Evolutionary conservation across 2,113 vertebrate species (phyloP).

Genomic region (Deroptyus accipitrinus): DNA sequence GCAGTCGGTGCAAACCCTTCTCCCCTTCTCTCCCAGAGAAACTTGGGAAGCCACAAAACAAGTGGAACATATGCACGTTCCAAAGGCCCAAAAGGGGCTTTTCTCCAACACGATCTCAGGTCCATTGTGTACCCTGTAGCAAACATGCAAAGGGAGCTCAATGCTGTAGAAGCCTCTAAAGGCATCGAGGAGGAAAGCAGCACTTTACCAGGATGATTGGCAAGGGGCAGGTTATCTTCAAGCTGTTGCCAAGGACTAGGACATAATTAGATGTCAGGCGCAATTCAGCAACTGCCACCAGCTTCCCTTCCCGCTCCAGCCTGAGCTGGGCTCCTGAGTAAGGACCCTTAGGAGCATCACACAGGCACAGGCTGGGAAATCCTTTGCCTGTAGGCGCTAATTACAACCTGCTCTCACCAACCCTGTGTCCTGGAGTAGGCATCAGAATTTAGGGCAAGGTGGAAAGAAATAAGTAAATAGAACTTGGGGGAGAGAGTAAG

Average conservation of each 20-base stretch:
- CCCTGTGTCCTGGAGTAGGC: background rate
- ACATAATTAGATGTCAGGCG: background rate
- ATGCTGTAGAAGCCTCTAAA: background rate
- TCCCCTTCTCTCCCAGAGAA: background rate
- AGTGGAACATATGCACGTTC: rapidly evolving
- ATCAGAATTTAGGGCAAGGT: background rate
- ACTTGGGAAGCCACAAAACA: background rate
- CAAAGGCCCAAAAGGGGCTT: background rate
- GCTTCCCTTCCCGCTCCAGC: background rate
- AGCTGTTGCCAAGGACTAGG: background rate
- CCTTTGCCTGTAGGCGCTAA: background rate
- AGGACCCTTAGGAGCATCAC: background rate
- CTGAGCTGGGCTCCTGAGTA: background rate
- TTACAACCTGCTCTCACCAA: background rate
- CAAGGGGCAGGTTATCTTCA: background rate
- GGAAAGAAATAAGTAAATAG: background rate
- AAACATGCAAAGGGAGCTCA: background rate
- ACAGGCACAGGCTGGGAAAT: background rate
- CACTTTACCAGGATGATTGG: background rate
- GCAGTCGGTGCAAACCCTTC: background rate
- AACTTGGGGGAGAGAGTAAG: rapidly evolving
- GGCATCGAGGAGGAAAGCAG: background rate
- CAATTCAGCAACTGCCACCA: background rate
- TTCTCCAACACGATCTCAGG: background rate
- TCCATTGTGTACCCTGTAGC: background rate